These are phyloP conservation scores for Avahi laniger DNA, from an alignment of 2,797 vertebrate genomes.

Conservation along the genomic window DNA sequence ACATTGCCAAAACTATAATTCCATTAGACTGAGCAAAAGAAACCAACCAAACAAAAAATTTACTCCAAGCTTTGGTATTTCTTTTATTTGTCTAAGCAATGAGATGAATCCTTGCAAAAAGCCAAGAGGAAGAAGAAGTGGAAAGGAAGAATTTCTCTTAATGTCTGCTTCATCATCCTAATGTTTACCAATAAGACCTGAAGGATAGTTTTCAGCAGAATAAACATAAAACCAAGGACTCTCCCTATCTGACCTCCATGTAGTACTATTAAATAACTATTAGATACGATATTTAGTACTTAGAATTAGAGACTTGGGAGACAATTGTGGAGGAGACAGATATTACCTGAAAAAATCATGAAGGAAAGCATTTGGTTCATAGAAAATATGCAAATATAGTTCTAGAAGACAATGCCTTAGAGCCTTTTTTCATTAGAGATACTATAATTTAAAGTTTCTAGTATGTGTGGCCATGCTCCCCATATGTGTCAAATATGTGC, in stretches of 20 bases:
- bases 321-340: not conserved
- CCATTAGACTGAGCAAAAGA: not conserved
- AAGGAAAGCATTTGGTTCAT: not conserved
- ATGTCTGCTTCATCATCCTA: not conserved
- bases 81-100: constrained; percentile 46
- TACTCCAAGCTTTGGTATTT: not conserved
- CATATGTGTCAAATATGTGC: not conserved
- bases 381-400: constrained; percentile 1
- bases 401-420: not conserved
- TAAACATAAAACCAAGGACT: not conserved
- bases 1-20: constrained; percentile 36
- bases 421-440: constrained; percentile 9
- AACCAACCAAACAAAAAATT: not conserved
- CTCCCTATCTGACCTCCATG: not conserved
- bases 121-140: not conserved
- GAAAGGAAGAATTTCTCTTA: not conserved
- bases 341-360: not conserved
- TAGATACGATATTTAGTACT: not conserved
- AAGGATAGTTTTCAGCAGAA: not conserved
- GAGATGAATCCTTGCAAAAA: constrained; percentile 18
- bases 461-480: not conserved
- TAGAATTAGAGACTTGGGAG: not conserved
- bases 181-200: not conserved
- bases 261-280: not conserved
- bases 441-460: not conserved